Evolutionary conservation across 2,797 vertebrate species (phyloP).

Genomic region (Benthosema pterotum): DNA sequence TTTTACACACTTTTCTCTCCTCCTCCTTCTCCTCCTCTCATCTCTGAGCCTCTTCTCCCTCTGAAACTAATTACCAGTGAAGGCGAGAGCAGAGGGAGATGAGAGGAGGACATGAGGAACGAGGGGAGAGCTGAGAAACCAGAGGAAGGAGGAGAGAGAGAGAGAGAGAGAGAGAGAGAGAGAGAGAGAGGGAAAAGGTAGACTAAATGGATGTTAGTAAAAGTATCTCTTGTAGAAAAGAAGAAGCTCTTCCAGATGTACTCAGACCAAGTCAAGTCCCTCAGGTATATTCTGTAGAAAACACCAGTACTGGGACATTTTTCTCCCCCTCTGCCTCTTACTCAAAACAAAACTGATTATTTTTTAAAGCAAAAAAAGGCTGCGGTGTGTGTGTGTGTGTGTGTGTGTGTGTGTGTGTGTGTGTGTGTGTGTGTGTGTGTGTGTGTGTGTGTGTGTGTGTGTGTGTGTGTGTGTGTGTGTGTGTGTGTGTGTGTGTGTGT

Average conservation of each 20-base stretch:
- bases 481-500: no score
- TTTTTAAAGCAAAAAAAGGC: no score
- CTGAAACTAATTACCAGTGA: slow-evolving; percentile 92
- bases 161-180: slow-evolving; percentile 8
- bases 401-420: no score
- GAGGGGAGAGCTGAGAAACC: slow-evolving; percentile 57
- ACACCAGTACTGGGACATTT: no score
- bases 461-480: no score
- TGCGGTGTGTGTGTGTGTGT: no score
- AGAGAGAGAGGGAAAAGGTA: not conserved
- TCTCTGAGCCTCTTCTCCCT: slow-evolving; percentile 77
- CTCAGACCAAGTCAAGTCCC: not conserved
- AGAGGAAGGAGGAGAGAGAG: slow-evolving; percentile 18
- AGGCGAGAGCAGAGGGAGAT: slow-evolving; percentile 75
- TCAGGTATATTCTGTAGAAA: not conserved
- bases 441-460: no score
- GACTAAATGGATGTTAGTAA: not conserved
- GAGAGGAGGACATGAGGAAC: slow-evolving; percentile 46
- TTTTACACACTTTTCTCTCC: slow-evolving; percentile 64
- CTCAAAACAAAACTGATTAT: no score
- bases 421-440: no score
- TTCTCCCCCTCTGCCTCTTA: no score
- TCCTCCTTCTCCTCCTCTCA: slow-evolving; percentile 38
- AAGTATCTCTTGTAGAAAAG: not conserved
- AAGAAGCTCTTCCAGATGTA: not conserved